Evolutionary conservation across 2,888 invertebrate species (phyloP).

Genomic region (Drosophila suboccidentalis): DNA sequence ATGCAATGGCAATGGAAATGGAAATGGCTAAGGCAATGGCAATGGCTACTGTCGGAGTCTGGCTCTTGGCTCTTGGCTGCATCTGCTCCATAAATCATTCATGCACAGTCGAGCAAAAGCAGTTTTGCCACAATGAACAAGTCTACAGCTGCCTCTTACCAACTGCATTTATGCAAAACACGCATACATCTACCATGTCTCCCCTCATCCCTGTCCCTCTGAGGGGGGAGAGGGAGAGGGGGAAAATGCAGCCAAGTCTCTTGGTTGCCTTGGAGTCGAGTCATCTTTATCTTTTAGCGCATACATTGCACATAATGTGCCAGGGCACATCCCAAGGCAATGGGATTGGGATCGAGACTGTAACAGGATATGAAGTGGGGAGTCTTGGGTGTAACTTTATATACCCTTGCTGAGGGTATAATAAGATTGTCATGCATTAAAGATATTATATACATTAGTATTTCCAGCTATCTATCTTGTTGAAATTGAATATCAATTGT

Average conservation of each 20-base stretch:
- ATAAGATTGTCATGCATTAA: neutral
- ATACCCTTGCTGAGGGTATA: neutral
- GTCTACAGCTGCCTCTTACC: constrained; percentile 31
- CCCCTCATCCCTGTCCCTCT: neutral
- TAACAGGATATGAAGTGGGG: constrained; percentile 4
- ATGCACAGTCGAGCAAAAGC: constrained; percentile 70
- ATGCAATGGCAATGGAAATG: neutral
- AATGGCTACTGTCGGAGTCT: constrained; percentile 1
- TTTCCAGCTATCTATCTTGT: too few relatives aligned
- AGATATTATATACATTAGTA: neutral
- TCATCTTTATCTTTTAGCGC: constrained; percentile 64
- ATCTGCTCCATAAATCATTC: constrained; percentile 75
- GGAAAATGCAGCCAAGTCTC: constrained; percentile 36
- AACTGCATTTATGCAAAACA: constrained; percentile 64
- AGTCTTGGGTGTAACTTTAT: constrained; percentile 49
- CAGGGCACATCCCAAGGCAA: constrained; percentile 3
- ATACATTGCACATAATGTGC: constrained; percentile 68
- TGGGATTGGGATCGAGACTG: constrained; percentile 4
- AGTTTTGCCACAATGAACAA: constrained; percentile 61
- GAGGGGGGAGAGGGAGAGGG: constrained; percentile 5
- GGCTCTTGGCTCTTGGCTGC: constrained; percentile 37
- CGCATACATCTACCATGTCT: constrained; percentile 30
- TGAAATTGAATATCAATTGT: too few relatives aligned
- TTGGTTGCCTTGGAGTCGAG: constrained; percentile 42
- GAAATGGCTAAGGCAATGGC: neutral